A percentile compares a stretch with the other conserved stretches of the same genome.
Evolutionary conservation across 1,140 invertebrate species (phyloP).

Genomic region (Apis laboriosa): DNA sequence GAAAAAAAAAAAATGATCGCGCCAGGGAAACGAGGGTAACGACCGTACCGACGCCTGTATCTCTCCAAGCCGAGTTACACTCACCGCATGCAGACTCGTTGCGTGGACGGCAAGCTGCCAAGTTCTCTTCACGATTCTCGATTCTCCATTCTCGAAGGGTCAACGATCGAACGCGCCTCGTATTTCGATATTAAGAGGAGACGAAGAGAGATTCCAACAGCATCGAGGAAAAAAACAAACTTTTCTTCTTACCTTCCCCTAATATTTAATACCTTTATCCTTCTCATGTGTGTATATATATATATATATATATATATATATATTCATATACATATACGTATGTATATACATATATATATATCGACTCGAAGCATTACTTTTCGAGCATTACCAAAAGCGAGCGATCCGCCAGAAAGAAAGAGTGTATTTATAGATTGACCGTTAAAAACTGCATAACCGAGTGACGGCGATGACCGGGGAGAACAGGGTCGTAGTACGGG

Average conservation of each 20-base stretch:
- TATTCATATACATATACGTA: too few relatives aligned
- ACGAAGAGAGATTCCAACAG: too few relatives aligned
- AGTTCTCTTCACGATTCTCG: slow-evolving; percentile 58
- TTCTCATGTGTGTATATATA: too few relatives aligned
- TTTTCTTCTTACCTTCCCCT: too few relatives aligned
- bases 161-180: slow-evolving; percentile 48
- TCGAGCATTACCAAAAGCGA: slow-evolving; percentile 6
- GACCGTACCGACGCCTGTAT: slow-evolving; percentile 47
- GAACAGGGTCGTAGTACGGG: slow-evolving; percentile 49
- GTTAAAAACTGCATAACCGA: slow-evolving; percentile 60
- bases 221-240: too few relatives aligned
- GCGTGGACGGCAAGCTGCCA: slow-evolving; percentile 56
- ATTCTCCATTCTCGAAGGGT: slow-evolving; percentile 56
- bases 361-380: neutral
- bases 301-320: too few relatives aligned
- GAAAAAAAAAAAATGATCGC: slow-evolving; percentile 37
- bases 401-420: neutral
- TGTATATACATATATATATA: too few relatives aligned
- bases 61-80: slow-evolving; percentile 13
- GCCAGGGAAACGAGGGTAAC: slow-evolving; percentile 54
- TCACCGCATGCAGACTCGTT: slow-evolving; percentile 29
- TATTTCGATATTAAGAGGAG: neutral
- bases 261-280: too few relatives aligned
- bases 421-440: slow-evolving; percentile 63
- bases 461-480: slow-evolving; percentile 31